Percentiles rank a stretch among this genome's conserved stretches.
These are phyloP conservation scores for Sebastes jordani DNA, from an alignment of 2,797 vertebrate genomes.

Conservation along the genomic window DNA sequence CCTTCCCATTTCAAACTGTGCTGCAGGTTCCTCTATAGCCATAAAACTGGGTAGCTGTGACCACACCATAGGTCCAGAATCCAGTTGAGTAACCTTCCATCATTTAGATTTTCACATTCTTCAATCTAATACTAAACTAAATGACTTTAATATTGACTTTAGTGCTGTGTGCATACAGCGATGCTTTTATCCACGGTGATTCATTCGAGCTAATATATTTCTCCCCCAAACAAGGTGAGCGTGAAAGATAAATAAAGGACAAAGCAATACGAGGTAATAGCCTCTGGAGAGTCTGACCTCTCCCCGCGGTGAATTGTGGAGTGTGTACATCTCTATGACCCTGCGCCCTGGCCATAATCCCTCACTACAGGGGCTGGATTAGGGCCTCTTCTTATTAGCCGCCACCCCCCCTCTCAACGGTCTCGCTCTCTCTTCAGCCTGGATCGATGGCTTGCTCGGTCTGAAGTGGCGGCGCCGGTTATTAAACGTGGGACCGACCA, in stretches of 20 bases:
- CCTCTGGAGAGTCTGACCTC: slow-evolving; percentile 50
- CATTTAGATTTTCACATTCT: background rate
- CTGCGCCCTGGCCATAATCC: slow-evolving; percentile 64
- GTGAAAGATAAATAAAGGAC: slow-evolving; percentile 69
- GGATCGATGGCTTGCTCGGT: slow-evolving; percentile 78
- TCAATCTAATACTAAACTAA: slow-evolving; percentile 15
- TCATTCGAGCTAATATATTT: slow-evolving; percentile 54
- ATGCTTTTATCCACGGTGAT: slow-evolving; percentile 14
- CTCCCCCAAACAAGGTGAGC: slow-evolving; percentile 56
- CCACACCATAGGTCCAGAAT: background rate
- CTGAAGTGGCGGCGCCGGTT: slow-evolving; percentile 77
- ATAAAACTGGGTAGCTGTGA: background rate
- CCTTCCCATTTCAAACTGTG: background rate
- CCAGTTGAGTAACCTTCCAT: background rate
- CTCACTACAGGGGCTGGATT: slow-evolving; percentile 74
- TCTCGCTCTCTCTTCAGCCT: slow-evolving; percentile 54
- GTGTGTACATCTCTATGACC: slow-evolving; percentile 61
- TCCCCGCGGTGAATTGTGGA: slow-evolving; percentile 51
- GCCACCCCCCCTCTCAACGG: background rate
- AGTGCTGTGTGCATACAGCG: background rate
- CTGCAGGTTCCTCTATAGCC: background rate
- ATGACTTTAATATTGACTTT: slow-evolving; percentile 42
- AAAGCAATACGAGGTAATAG: slow-evolving; percentile 59
- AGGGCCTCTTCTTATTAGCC: slow-evolving; percentile 75
- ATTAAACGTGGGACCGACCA: slow-evolving; percentile 80